A percentile compares a stretch with the other conserved stretches of the same genome.
Conservation (phyloP, 2,113 vertebrate genomes). For the Junco hyemalis region DNA sequence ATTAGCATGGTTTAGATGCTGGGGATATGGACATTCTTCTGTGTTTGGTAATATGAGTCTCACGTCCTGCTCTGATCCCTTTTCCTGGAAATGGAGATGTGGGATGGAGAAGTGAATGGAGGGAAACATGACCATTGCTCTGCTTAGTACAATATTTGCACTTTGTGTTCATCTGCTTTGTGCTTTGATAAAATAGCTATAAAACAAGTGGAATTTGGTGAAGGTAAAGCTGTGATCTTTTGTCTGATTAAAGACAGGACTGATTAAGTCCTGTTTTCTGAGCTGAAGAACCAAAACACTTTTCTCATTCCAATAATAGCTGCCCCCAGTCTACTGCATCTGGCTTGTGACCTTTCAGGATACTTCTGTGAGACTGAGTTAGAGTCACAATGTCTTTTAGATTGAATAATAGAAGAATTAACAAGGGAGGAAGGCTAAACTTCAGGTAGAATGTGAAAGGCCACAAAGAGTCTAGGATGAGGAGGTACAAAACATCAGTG, state of each 20-base stretch:
- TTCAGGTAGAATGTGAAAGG: not conserved
- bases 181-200: not conserved
- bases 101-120: not conserved
- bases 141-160: not conserved
- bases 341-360: not conserved
- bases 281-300: not conserved
- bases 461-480: not conserved
- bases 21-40: not conserved
- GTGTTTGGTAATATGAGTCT: not conserved
- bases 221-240: not conserved
- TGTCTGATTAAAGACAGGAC: not conserved
- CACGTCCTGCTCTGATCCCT: not conserved
- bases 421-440: not conserved
- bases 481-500: not conserved
- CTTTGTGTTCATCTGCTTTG: not conserved
- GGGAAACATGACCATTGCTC: not conserved
- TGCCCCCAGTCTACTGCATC: not conserved
- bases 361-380: not conserved
- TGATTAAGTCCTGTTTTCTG: not conserved
- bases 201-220: not conserved
- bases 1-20: slow-evolving; percentile 8
- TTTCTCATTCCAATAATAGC: not conserved
- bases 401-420: not conserved
- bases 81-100: not conserved
- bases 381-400: not conserved